Evolutionary conservation across 2,797 vertebrate genomes (phyloP).

Genomic region (Thalassophryne amazonica): DNA sequence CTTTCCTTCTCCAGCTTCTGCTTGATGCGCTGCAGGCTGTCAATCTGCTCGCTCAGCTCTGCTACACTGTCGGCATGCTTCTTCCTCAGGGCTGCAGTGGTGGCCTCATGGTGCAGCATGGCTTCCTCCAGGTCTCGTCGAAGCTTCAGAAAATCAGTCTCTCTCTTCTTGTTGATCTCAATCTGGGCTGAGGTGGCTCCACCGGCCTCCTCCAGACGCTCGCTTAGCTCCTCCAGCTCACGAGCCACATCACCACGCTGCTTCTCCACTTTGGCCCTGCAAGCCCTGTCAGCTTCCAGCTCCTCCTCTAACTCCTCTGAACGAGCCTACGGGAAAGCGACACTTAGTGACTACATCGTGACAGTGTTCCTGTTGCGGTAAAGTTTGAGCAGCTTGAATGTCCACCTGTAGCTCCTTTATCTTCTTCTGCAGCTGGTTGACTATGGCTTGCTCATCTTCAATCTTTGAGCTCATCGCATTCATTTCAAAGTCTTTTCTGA

Average conservation of each 20-base stretch:
- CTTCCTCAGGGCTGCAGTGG: constrained; percentile 80
- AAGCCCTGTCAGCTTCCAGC: constrained; percentile 87
- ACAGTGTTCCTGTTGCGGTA: neutral
- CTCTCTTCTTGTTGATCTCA: constrained; percentile 89
- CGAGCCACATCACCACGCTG: constrained; percentile 84
- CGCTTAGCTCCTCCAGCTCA: constrained; percentile 91
- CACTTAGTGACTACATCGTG: neutral
- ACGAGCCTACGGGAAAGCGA: constrained; percentile 76
- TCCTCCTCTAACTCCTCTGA: constrained; percentile 93
- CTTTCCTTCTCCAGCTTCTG: constrained; percentile 95
- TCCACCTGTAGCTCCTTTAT: constrained; percentile 91
- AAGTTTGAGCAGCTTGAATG: neutral
- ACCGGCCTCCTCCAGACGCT: constrained; percentile 89
- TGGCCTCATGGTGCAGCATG: constrained; percentile 86
- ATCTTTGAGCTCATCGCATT: constrained; percentile 84
- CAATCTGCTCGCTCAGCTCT: constrained; percentile 89
- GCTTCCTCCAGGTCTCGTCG: constrained; percentile 89
- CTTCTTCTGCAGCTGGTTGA: constrained; percentile 89
- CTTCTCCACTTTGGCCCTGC: constrained; percentile 89
- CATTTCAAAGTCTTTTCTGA: constrained; percentile 91
- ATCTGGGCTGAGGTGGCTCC: constrained; percentile 85
- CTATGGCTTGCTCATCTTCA: constrained; percentile 87
- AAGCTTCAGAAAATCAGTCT: constrained; percentile 85
- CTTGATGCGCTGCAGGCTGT: constrained; percentile 88
- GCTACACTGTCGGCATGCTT: constrained; percentile 86